phyloP scores from a whole-genome alignment of 2,113 vertebrate genomes.

The Osmerus eperlanus region DNA sequence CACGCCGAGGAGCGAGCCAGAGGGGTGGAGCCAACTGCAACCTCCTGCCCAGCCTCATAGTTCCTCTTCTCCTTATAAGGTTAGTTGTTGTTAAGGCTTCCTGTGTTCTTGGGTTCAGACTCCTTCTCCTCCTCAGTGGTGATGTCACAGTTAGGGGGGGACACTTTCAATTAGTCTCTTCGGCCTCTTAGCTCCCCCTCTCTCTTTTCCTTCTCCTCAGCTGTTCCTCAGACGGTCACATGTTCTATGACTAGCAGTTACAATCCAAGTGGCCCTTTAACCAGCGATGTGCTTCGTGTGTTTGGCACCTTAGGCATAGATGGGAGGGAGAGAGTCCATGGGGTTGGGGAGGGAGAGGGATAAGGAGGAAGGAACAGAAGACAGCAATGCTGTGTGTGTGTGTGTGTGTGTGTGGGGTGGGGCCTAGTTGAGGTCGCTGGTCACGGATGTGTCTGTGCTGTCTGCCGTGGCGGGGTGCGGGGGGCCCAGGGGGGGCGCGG shows the following conservation, averaged over 20 bases:
- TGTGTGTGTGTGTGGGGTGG: conserved; percentile 17
- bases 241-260: conserved; percentile 18
- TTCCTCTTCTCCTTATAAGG: conserved; percentile 21
- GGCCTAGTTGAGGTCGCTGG: conserved; percentile 77
- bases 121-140: conserved; percentile 36
- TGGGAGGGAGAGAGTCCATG: conserved; percentile 20
- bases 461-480: conserved; percentile 63
- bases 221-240: conserved; percentile 46
- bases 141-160: conserved; percentile 28
- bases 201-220: not conserved
- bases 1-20: not conserved
- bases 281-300: conserved; percentile 5
- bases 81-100: conserved; percentile 75
- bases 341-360: conserved; percentile 34
- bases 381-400: not conserved
- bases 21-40: not conserved
- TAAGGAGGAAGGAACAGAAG: conserved; percentile 17
- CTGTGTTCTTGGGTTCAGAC: conserved; percentile 81
- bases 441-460: conserved; percentile 72
- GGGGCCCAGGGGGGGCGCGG: conserved; percentile 24
- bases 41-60: not conserved
- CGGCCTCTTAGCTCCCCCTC: conserved; percentile 24
- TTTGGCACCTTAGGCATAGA: conserved; percentile 84
- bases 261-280: too few species aligned
- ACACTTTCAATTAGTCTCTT: conserved; percentile 7